Evolutionary conservation across 2,888 invertebrate genomes (phyloP), one percentile per base, ranked within the genome.

Genomic region (Galerucella nymphaeae): DNA sequence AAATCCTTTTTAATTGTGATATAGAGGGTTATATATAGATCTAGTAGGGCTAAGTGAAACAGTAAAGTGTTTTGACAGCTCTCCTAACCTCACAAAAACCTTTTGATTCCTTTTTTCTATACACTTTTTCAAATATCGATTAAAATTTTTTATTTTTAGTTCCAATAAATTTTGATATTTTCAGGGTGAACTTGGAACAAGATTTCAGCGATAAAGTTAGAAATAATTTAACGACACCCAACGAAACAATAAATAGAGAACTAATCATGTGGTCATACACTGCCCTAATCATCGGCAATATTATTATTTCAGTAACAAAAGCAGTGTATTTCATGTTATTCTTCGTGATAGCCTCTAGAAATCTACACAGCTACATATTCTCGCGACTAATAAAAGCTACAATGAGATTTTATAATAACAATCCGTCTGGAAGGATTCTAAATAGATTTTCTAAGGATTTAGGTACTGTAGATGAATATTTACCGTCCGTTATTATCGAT

Each of bases 381-480:
- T 74, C 76, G 3, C 81, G 80, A 66, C 79, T 86, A 61, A 81
- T 84, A 10, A 78, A 79, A 66, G 85, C 85, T 11, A 83, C 82
- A n/a, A 86, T 86, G 86, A 77, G 78, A 66, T 86, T 86, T 72
- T 86, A 84, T 77, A 85, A 86, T 74, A 77, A 78, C n/a, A 86
- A 86, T 78, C 83, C 85, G 13, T 83, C 85, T 11, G 86, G 86
- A 53, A 78, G 86, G 71, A 86, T 86, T 65, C 78, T 86, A 55
- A 86, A 86, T 70, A 80, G 85, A 70, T 87, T 90, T 64, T 83
- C 86, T 2, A 88, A 88, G 63, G 86, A 87, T 23, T 83, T 91
- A 14, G 83, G 86, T 5, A 88, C 91, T 2, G 86, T 96, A 42
- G 91, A 93, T 76, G 90, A 89, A 71, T 90, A 91, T 79, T 90